Conservation (phyloP, 2,888 invertebrate species). For the Dascillus cervinus region DNA sequence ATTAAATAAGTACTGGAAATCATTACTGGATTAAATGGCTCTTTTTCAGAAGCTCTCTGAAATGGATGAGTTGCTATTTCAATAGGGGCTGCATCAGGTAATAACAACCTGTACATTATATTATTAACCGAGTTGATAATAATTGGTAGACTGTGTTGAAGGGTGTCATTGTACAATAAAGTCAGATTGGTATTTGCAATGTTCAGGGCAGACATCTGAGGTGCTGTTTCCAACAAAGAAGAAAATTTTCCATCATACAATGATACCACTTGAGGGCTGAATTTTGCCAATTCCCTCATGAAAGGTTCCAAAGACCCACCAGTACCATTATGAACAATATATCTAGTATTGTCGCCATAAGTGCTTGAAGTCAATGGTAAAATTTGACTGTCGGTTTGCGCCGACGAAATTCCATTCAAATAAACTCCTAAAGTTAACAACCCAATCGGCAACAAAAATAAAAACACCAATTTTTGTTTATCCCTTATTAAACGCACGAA, state of each 20-base stretch:
- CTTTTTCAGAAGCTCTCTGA: conserved; percentile 65
- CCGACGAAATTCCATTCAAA: conserved; percentile 51
- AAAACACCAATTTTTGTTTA: conserved; percentile 65
- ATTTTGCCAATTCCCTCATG: conserved; percentile 29
- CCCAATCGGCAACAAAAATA: conserved; percentile 62
- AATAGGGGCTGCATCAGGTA: conserved; percentile 56
- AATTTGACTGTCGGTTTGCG: conserved; percentile 55
- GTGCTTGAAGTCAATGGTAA: conserved; percentile 54
- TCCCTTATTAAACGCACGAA: conserved; percentile 54
- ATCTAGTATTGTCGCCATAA: conserved; percentile 51
- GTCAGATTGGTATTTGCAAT: conserved; percentile 53
- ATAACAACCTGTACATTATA: conserved; percentile 63
- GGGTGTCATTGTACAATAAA: conserved; percentile 70
- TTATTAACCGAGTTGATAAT: conserved; percentile 65
- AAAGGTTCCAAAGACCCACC: conserved; percentile 34
- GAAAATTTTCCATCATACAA: conserved; percentile 61
- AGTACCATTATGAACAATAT: conserved; percentile 55
- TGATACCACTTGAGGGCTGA: conserved; percentile 38
- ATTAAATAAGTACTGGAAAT: conserved; percentile 67
- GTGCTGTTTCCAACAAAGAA: conserved; percentile 52
- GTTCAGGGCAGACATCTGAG: conserved; percentile 61
- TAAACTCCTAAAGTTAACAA: conserved; percentile 63
- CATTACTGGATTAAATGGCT: conserved; percentile 62
- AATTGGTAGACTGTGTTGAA: conserved; percentile 70
- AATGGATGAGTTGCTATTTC: conserved; percentile 62